Conservation (phyloP, 2,888 invertebrate species). For the Malthinus seriepunctatus region DNA sequence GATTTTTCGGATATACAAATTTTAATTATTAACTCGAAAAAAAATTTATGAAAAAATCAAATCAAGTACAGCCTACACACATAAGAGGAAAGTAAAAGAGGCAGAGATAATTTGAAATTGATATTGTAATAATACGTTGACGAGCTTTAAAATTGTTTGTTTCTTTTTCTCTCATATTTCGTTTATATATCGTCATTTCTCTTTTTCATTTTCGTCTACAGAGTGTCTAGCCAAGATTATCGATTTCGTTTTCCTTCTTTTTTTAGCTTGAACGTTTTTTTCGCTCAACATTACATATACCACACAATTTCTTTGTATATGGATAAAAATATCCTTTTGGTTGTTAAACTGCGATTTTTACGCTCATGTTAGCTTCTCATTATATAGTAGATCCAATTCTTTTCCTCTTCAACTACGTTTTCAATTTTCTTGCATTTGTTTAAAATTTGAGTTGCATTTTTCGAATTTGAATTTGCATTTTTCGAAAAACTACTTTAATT, state of each 20-base stretch:
- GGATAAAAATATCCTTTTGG: neutral
- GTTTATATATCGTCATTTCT: slow-evolving; percentile 11
- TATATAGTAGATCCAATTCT: too few species aligned
- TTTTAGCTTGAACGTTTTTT: slow-evolving; percentile 35
- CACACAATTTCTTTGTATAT: slow-evolving; percentile 11
- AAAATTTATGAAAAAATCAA: slow-evolving; percentile 2
- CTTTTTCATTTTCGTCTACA: slow-evolving; percentile 36
- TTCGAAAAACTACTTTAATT: too few species aligned
- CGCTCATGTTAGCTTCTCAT: too few species aligned
- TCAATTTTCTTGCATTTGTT: too few species aligned
- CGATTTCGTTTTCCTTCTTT: slow-evolving; percentile 53
- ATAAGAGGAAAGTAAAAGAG: neutral
- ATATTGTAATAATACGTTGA: slow-evolving; percentile 5
- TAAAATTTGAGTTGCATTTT: too few species aligned
- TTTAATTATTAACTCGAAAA: neutral
- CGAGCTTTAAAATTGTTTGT: slow-evolving; percentile 6
- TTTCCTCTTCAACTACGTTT: too few species aligned
- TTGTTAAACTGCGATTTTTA: too few species aligned
- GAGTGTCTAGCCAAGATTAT: slow-evolving; percentile 57
- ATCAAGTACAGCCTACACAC: neutral
- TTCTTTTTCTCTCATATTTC: slow-evolving; percentile 1
- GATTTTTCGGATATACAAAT: neutral
- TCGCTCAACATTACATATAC: slow-evolving; percentile 14
- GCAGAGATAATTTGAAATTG: slow-evolving; percentile 4
- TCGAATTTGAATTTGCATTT: too few species aligned